Evolutionary conservation across 2,113 vertebrate genomes (phyloP).

Genomic region (Atractosteus spatula): DNA sequence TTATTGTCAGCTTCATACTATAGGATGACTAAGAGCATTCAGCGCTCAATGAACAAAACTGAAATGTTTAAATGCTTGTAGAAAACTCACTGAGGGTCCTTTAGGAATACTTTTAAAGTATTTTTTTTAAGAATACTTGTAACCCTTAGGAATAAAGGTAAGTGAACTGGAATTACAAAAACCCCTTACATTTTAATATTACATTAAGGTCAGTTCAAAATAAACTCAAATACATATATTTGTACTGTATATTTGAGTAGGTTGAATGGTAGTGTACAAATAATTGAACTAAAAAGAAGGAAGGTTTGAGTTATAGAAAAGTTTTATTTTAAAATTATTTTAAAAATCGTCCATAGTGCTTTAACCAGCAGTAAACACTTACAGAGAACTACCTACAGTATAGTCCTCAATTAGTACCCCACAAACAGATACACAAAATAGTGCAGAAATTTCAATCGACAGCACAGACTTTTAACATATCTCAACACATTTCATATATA

Average conservation of each 20-base stretch:
- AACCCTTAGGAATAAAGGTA: neutral
- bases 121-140: neutral
- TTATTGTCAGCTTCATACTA: neutral
- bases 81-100: neutral
- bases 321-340: too few relatives aligned
- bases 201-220: neutral
- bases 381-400: too few relatives aligned
- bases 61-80: neutral
- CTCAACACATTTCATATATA: too few relatives aligned
- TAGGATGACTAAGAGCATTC: neutral
- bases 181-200: constrained; percentile 3
- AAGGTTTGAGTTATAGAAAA: too few relatives aligned
- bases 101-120: neutral
- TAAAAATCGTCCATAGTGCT: too few relatives aligned
- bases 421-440: too few relatives aligned
- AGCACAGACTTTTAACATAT: too few relatives aligned
- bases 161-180: neutral
- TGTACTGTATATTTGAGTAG: neutral
- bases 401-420: too few relatives aligned
- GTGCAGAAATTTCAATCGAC: too few relatives aligned
- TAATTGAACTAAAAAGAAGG: too few relatives aligned
- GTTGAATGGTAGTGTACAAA: too few relatives aligned
- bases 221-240: neutral
- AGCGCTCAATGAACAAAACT: neutral
- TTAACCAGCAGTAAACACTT: too few relatives aligned